Base-by-base conservation (phyloP, 2,797 vertebrate species). In the Cercopithecus petaurista region DNA sequence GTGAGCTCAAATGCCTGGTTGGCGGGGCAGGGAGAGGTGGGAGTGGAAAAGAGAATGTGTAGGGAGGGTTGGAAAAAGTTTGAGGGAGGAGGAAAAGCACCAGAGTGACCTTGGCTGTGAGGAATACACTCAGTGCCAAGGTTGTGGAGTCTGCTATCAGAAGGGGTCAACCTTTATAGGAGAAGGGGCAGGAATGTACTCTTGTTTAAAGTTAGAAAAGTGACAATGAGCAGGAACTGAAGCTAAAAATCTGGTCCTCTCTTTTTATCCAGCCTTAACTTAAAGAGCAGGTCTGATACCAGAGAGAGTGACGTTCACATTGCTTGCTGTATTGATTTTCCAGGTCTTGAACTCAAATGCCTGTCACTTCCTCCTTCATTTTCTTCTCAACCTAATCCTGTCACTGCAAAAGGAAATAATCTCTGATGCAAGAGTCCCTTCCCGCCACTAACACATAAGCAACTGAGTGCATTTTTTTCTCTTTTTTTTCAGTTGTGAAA, bases 181-280 rank as follows among this genome's bases (percentile, higher is more conserved):
- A 84, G 73, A 83, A 91, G 46, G 33, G 70, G 21, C 43, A 94
- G 46, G 50, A 64, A 46, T 96, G 41, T 55, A 39, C 17, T 10
- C 46, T 96, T 87, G 24, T 96, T 88, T 92, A 96, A 92, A 30
- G 19, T 95, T 86, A 80, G 30, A 96, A 41, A 95, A 89, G n/a
- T 76, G 7, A 21, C 48, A 88, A 21, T 72, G 57, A 93, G 4
- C 41, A 90, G 48, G 24, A 26, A 89, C 19, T 89, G 21, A 50
- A 96, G n/a, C 41, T 88, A 64, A 89, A 93, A 91, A 48, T 86
- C 12, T 80, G 48, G 10, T 79, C 90, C 26, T 87, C 21, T 80
- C 14, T 90, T 95, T 93, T 85, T 59, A 64, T 73, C 11, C 1
- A 57, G 81, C 5, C 57, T 87, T 89, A 94, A 76, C 41, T 14